Percentiles rank a stretch among this genome's conserved stretches.
Evolutionary conservation across 2,888 invertebrate species (phyloP).

Genomic region (Xanthia togata): DNA sequence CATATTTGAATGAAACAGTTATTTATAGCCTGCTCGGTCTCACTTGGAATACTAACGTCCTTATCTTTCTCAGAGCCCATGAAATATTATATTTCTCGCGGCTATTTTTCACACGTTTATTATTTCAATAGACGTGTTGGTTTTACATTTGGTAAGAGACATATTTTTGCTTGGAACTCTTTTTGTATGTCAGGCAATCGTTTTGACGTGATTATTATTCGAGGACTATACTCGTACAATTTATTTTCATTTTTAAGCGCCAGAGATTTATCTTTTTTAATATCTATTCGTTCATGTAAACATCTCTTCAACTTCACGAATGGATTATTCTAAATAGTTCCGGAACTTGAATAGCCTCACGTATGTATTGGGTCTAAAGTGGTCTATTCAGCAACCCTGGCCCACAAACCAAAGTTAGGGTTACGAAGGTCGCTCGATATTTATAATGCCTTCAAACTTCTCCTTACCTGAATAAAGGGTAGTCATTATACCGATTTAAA

Average conservation of each 20-base stretch:
- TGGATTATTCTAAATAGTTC: constrained; percentile 18
- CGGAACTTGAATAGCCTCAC: constrained; percentile 28
- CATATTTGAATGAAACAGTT: constrained; percentile 53
- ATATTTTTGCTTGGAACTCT: constrained; percentile 1
- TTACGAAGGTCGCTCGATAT: constrained; percentile 39
- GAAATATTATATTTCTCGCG: constrained; percentile 43
- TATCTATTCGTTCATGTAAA: background rate
- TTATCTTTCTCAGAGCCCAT: constrained; percentile 40
- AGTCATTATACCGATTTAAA: constrained; percentile 30
- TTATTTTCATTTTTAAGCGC: background rate
- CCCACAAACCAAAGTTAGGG: constrained; percentile 44
- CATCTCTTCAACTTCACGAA: background rate
- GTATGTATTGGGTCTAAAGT: constrained; percentile 22
- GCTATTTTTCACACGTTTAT: constrained; percentile 28
- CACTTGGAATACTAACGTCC: constrained; percentile 46
- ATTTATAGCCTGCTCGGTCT: constrained; percentile 48
- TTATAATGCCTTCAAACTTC: constrained; percentile 49
- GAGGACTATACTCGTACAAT: background rate
- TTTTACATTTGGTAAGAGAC: background rate
- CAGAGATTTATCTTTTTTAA: background rate
- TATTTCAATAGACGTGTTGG: constrained; percentile 13
- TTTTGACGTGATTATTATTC: background rate
- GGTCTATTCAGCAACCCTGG: constrained; percentile 28
- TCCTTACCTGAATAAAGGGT: constrained; percentile 48
- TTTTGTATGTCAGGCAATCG: background rate